These are phyloP conservation scores for Plebejus melissa DNA, from an alignment of 2,888 invertebrate genomes.

Conservation along the genomic window DNA sequence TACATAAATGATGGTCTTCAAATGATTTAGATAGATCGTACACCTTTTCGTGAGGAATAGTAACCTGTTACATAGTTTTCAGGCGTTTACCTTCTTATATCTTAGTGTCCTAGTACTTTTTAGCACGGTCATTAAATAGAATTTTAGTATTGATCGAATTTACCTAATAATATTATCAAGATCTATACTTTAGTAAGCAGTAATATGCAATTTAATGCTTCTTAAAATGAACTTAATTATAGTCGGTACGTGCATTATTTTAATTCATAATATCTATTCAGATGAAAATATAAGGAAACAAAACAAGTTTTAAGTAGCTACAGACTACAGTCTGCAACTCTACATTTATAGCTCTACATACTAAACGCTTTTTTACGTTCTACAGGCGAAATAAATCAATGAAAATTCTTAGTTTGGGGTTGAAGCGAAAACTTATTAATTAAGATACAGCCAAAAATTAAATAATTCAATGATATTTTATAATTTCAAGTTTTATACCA, in stretches of 20 bases:
- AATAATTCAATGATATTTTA: too few relatives aligned
- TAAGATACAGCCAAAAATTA: too few relatives aligned
- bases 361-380: too few relatives aligned
- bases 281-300: neutral
- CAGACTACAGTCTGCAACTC: neutral
- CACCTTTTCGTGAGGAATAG: conserved; percentile 68
- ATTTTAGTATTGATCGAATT: too few relatives aligned
- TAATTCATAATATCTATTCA: neutral
- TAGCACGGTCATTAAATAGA: neutral
- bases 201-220: neutral
- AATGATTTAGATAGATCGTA: conserved; percentile 30
- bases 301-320: neutral
- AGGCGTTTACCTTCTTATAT: conserved; percentile 42
- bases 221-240: neutral
- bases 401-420: too few relatives aligned
- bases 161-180: neutral
- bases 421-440: too few relatives aligned
- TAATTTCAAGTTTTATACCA: neutral
- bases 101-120: conserved; percentile 30
- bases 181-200: neutral
- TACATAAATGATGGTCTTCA: conserved; percentile 4
- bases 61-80: conserved; percentile 62
- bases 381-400: too few relatives aligned
- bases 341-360: too few relatives aligned
- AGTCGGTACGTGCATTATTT: neutral